Evolutionary conservation across 1,140 invertebrate species (phyloP).

Genomic region (Cyclina sinensis): DNA sequence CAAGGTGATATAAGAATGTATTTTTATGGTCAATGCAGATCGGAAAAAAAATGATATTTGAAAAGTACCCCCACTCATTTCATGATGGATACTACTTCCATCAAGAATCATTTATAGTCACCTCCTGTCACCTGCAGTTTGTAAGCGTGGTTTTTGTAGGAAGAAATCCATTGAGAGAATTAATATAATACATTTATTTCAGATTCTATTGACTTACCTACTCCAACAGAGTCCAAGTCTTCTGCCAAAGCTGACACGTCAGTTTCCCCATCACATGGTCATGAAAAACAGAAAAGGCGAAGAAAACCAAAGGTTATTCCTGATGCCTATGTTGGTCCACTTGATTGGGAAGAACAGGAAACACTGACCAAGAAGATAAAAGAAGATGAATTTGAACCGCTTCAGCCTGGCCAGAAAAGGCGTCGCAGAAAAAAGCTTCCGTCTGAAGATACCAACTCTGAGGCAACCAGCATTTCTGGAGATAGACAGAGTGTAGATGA

Average conservation of each 20-base stretch:
- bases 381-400: conserved; percentile 52
- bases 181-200: too few relatives aligned
- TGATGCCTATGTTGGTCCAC: conserved; percentile 55
- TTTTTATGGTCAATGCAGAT: too few relatives aligned
- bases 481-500: not conserved
- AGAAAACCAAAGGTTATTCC: conserved; percentile 64
- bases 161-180: too few relatives aligned
- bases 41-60: too few relatives aligned
- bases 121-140: too few relatives aligned
- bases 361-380: not conserved
- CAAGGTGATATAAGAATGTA: too few relatives aligned
- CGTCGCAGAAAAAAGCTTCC: conserved; percentile 37
- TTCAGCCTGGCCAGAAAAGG: conserved; percentile 59
- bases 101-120: too few relatives aligned
- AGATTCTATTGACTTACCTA: too few relatives aligned
- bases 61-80: too few relatives aligned
- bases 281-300: conserved; percentile 50
- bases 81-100: too few relatives aligned
- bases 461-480: not conserved
- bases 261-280: conserved; percentile 24
- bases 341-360: conserved; percentile 53
- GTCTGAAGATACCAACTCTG: conserved; percentile 1
- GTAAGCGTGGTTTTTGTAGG: too few relatives aligned
- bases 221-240: too few relatives aligned
- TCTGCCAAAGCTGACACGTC: not conserved